phyloP scores from a whole-genome alignment of 2,797 vertebrate species.

The Mionectes olivaceus region DNA sequence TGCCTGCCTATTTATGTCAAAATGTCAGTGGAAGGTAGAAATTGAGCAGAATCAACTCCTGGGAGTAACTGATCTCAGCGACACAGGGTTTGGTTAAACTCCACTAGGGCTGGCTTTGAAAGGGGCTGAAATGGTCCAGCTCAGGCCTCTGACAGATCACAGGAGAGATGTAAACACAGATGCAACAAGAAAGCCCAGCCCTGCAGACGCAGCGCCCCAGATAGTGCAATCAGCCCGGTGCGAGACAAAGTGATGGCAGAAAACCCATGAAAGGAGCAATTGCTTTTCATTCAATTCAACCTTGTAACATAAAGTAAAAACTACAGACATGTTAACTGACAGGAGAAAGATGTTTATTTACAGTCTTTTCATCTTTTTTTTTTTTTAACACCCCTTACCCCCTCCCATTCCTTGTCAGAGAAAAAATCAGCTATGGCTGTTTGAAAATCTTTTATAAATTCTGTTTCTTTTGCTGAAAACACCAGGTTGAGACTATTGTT shows the following conservation, averaged over 20 bases:
- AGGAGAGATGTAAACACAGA: conserved; percentile 74
- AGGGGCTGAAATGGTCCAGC: conserved; percentile 64
- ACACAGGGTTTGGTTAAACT: conserved; percentile 72
- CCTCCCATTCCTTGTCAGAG: background rate
- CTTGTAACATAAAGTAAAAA: background rate
- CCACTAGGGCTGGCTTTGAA: conserved; percentile 68
- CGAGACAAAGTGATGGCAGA: background rate
- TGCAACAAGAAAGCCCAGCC: conserved; percentile 31
- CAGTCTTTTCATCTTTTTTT: background rate
- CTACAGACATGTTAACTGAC: background rate
- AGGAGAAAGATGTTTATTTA: conserved; percentile 1
- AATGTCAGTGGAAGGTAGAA: conserved; percentile 73
- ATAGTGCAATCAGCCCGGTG: conserved; percentile 17
- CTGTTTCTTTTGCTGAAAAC: background rate
- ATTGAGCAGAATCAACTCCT: conserved; percentile 61
- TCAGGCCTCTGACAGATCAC: conserved; percentile 49
- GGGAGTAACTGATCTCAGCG: conserved; percentile 72
- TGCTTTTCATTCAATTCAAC: background rate
- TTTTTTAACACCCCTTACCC: background rate
- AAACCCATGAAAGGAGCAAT: conserved; percentile 44
- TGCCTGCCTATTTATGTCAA: conserved; percentile 72
- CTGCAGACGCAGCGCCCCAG: background rate
- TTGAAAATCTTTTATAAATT: conserved; percentile 5
- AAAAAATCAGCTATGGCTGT: background rate
- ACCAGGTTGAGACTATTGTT: background rate